Evolutionary conservation across 2,888 invertebrate genomes (phyloP).

Genomic region (Meteorus cinctellus): DNA sequence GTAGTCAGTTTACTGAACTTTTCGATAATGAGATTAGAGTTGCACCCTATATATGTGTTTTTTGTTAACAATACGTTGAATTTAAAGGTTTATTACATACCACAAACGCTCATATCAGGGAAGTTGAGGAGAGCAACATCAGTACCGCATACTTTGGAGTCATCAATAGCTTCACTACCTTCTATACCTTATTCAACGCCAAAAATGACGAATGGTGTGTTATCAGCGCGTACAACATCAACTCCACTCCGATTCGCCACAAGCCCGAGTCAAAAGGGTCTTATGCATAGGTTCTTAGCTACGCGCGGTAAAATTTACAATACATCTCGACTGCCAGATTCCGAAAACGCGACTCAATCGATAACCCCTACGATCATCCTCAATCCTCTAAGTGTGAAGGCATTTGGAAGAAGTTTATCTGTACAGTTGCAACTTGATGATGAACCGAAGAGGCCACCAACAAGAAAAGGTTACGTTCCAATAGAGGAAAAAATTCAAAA

Average conservation of each 20-base stretch:
- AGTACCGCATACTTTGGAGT: slow-evolving; percentile 67
- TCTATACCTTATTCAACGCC: slow-evolving; percentile 54
- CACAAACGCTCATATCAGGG: slow-evolving; percentile 64
- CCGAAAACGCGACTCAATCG: slow-evolving; percentile 54
- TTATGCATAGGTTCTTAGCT: slow-evolving; percentile 87
- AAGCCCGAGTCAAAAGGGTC: slow-evolving; percentile 81
- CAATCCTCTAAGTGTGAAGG: slow-evolving; percentile 63
- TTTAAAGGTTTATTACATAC: slow-evolving; percentile 66
- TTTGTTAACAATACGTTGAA: slow-evolving; percentile 16
- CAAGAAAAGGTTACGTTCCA: slow-evolving; percentile 86
- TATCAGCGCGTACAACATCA: slow-evolving; percentile 63
- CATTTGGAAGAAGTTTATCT: slow-evolving; percentile 60
- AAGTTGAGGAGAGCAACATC: slow-evolving; percentile 68
- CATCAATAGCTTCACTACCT: slow-evolving; percentile 53
- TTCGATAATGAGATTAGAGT: slow-evolving; percentile 12
- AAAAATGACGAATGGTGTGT: slow-evolving; percentile 69
- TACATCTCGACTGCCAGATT: slow-evolving; percentile 51
- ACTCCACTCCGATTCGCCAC: slow-evolving; percentile 77
- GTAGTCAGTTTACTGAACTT: background rate
- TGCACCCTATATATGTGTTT: background rate
- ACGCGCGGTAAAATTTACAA: slow-evolving; percentile 81
- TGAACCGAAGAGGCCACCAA: slow-evolving; percentile 72
- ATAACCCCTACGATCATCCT: slow-evolving; percentile 58
- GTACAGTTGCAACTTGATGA: slow-evolving; percentile 48
- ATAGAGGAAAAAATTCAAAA: slow-evolving; percentile 92